Evolutionary conservation across 2,888 invertebrate genomes (phyloP), one percentile per base, ranked within the genome.

Genomic region (Callyntrura sp.): DNA sequence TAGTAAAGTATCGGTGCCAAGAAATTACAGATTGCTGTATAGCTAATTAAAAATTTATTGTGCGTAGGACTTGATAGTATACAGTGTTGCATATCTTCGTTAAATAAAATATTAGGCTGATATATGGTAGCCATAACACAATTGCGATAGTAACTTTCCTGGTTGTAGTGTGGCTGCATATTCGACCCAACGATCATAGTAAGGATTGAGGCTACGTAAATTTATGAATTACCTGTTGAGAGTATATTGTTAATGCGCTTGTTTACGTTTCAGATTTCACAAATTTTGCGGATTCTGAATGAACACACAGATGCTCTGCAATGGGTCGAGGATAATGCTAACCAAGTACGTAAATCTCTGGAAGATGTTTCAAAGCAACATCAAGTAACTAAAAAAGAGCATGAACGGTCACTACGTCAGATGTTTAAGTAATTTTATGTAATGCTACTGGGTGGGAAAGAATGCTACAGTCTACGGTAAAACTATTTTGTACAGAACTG

Each of bases 281-380:
- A 98, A 95, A 98, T 99, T 93, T 97, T 98, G 0, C 97, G 98
- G 92, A 98, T 99, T 92, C 95, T 99, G 3, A 99, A 98, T 95
- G 98, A 98, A 0, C 99, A 99, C 94, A 98, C 98, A 97, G 98
- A 98, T 73, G 98, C 98, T 0, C 95, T 99, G 94, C 98, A 98
- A 93, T 99, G 98, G 98, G 96, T 99, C 62, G 98, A 99, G 94
- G 96, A 97, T 92, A 97, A 97, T 85, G 97, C 98, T 4, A 96
- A 96, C 0, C 96, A 97, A 91, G 96, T 98, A 55, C 96, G 96
- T 23, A 96, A 96, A 28, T 97, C 97, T 93, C 95, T 98, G 78
- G 98, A 98, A 94, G 97, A 98, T 85, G 96, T 98, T 35, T 96
- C 97, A 25, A 97, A 97, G 91, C 96, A 98, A 93, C 94, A 94